Base-by-base conservation (phyloP, 2,113 vertebrate genomes). In the zebrafish (Danio rerio) region DNA sequence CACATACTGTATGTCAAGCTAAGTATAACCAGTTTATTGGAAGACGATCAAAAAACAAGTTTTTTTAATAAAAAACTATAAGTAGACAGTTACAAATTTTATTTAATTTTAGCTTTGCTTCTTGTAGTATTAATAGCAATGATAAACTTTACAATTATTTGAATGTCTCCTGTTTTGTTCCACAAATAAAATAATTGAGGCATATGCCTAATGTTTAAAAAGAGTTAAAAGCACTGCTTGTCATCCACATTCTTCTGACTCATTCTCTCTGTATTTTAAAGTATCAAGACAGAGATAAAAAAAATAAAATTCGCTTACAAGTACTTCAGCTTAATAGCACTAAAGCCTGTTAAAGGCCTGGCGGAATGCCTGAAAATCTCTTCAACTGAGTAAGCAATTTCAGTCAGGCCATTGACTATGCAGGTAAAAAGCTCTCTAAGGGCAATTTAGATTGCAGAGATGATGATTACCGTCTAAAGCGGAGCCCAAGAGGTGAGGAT, bases 311-410 rank as follows among this genome's bases (percentile, higher is more conserved):
- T 61, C 43, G 21, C n/a, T 49, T 47, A 61, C 42, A 40, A 52
- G 59, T 63, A 42, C 86, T 85, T 80, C 86, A 78, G 70, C 18
- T 53, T 40, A 40, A 72, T 53, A 21, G 69, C 84, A 82, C 65
- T 85, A 78, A 78, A 63, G 63, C 59, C 75, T 78, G 75, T 78
- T 78, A 78, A 78, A 78, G 75, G 47, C 58, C 75, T 78, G 59
- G 59, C 9, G 6, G 13, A 5, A 58, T 63, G 56, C 59, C 59
- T 63, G 50, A 63, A 76, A 12, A 7, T 78, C 20, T 78, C 59
- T 63, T 78, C 59, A 63, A 40, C 15, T 9, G 20, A 63, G 59
- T 78, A 63, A 78, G 59, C 59, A 52, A 52, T 78, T 63, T 78
- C 47, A 50, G 75, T 52, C 13, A 63, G 61, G 59, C 45, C 45